These are phyloP conservation scores for Rhorus exstirpatorius DNA, from an alignment of 2,888 invertebrate species.

Conservation along the genomic window DNA sequence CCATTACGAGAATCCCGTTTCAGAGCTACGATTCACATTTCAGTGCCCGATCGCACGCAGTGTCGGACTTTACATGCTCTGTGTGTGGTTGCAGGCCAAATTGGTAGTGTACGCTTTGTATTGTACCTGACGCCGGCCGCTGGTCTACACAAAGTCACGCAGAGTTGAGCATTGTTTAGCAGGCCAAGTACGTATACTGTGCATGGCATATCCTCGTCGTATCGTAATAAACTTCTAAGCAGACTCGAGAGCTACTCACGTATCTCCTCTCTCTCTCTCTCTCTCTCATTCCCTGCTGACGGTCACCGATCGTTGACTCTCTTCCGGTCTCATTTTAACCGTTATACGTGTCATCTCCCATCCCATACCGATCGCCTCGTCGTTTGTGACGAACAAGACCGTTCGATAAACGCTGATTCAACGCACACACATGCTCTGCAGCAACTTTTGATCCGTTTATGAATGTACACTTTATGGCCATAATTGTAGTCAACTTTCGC, in stretches of 20 bases:
- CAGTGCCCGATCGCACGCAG: slow-evolving; percentile 41
- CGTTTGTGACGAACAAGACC: slow-evolving; percentile 73
- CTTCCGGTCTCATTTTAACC: slow-evolving; percentile 79
- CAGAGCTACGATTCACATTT: slow-evolving; percentile 46
- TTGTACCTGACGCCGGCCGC: not conserved
- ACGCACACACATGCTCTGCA: too few relatives aligned
- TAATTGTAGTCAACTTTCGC: too few relatives aligned
- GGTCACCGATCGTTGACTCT: slow-evolving; percentile 77
- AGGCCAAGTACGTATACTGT: slow-evolving; percentile 3
- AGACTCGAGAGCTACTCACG: slow-evolving; percentile 19
- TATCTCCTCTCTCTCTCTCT: slow-evolving; percentile 65
- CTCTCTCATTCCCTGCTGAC: slow-evolving; percentile 63
- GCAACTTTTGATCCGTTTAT: too few relatives aligned
- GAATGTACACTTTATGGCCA: too few relatives aligned
- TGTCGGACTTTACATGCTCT: slow-evolving; percentile 50
- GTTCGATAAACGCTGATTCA: slow-evolving; percentile 63
- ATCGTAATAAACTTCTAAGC: slow-evolving; percentile 44
- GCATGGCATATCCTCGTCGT: slow-evolving; percentile 14
- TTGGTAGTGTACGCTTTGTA: slow-evolving; percentile 58
- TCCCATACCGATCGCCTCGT: slow-evolving; percentile 70
- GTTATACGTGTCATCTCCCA: slow-evolving; percentile 78
- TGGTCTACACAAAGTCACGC: slow-evolving; percentile 20
- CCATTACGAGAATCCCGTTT: slow-evolving; percentile 50
- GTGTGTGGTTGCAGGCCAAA: slow-evolving; percentile 39
- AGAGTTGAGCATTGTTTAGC: slow-evolving; percentile 35